Base-by-base conservation (phyloP, 2,888 invertebrate species). In the Choreutis nemorana region DNA sequence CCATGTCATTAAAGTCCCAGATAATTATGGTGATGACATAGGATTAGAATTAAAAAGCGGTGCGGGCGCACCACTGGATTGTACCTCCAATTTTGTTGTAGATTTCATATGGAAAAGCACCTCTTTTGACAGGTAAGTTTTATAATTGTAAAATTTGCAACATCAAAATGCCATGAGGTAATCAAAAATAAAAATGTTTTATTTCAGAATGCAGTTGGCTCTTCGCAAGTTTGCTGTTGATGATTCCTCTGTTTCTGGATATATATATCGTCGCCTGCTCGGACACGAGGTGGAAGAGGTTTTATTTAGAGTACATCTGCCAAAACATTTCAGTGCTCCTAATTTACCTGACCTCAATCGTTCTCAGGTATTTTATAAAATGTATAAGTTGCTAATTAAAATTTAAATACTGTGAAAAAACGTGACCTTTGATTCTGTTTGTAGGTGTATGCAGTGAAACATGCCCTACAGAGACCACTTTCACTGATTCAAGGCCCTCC, bases 71-170 rank as follows among this genome's bases (percentile, higher is more conserved):
- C 98, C 98, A 0, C 88, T 90, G 0, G 97, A 97, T 45, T 94
- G 94, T 65, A 91, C 91, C 27, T 92, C 93, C 43, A 96, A 95
- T 71, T 99, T 97, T 70, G 94, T 95, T 0, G 95, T 98, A 3
- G 98, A 99, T 68, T 99, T 97, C 65, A 97, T 98, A 28, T 98
- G 97, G 98, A 98, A 98, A 66, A 95, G 97, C 41, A 98, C 97
- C 1, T 95, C 95, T 14, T 98, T 98, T 66, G 97, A 97, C 68
- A 87, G 92, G 91, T 90, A 47, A 44, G 61, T 36, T 8, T 31
- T 31, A 6, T 23, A 15, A 10, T 14, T 20, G 13, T 29, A 10
- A 20, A n/a, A n/a, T n/a, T n/a, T n/a, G n/a, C n/a, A n/a, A n/a
- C n/a, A n/a, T n/a, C n/a, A n/a, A n/a, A n/a, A n/a, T n/a, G n/a